These are phyloP conservation scores for Cricetomys ansorgei DNA, from an alignment of 2,113 vertebrate species.

Conservation along the genomic window DNA sequence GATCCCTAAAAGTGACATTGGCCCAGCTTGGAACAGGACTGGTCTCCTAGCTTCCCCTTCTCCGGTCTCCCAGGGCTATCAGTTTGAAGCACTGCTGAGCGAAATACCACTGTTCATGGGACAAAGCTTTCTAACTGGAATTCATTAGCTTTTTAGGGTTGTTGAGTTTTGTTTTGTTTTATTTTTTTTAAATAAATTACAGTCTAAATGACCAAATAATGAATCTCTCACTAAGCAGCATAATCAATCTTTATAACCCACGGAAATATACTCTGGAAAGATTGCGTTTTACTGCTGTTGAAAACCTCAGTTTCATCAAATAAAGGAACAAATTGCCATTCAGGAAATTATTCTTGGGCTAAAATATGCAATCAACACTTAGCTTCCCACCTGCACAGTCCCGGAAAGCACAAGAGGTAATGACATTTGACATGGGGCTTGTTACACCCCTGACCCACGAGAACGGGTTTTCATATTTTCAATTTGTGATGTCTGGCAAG, in stretches of 20 bases:
- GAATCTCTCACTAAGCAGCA: conserved; percentile 78
- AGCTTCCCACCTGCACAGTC: conserved; percentile 87
- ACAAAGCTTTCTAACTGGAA: conserved; percentile 74
- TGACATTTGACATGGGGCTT: conserved; percentile 85
- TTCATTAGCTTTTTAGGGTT: conserved; percentile 77
- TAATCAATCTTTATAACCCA: conserved; percentile 79
- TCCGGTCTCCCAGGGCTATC: not conserved
- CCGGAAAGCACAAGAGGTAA: conserved; percentile 80
- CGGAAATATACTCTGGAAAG: conserved; percentile 80
- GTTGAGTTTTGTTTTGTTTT: not conserved
- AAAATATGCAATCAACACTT: conserved; percentile 85
- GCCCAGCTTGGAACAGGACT: conserved; percentile 44
- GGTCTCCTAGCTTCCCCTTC: not conserved
- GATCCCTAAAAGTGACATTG: conserved; percentile 41
- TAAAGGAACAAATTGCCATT: conserved; percentile 83
- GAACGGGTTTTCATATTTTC: conserved; percentile 83
- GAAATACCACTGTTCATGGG: conserved; percentile 57
- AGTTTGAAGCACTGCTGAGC: conserved; percentile 54
- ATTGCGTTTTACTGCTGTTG: conserved; percentile 82
- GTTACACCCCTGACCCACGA: conserved; percentile 86
- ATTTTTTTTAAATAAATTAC: conserved; percentile 78
- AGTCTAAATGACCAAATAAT: conserved; percentile 81
- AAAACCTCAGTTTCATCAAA: conserved; percentile 83
- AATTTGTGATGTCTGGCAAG: conserved; percentile 87
- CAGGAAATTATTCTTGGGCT: conserved; percentile 86